phyloP scores from a whole-genome alignment of 2,888 invertebrate species.

The Gisinianus flammeolus region DNA sequence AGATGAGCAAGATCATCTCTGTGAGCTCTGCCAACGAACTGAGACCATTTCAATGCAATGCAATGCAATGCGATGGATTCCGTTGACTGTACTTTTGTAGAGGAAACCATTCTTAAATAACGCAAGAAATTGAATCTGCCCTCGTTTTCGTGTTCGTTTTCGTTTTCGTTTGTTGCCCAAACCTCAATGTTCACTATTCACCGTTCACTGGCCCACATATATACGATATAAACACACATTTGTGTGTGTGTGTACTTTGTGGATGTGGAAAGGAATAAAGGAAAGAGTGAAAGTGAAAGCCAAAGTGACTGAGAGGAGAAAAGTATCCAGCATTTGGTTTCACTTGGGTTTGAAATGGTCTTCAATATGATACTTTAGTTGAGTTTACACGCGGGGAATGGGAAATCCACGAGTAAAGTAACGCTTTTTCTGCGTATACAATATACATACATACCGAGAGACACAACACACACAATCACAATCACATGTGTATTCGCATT shows the following conservation, averaged over 20 bases:
- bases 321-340: too few species aligned
- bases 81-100: too few species aligned
- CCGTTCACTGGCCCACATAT: too few species aligned
- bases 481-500: neutral
- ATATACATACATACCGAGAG: neutral
- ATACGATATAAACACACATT: neutral
- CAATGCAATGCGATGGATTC: neutral
- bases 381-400: too few species aligned
- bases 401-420: too few species aligned
- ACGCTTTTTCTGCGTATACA: too few species aligned
- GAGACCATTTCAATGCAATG: neutral
- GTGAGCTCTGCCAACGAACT: neutral
- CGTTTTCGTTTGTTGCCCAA: too few species aligned
- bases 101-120: neutral
- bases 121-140: neutral
- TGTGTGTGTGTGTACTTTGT: neutral
- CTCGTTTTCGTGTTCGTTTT: neutral
- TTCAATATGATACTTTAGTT: too few species aligned
- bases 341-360: too few species aligned
- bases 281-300: too few species aligned
- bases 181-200: too few species aligned
- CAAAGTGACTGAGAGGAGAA: too few species aligned
- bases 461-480: neutral
- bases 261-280: neutral
- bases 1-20: neutral